Conservation (phyloP, 2,797 vertebrate species). For the Gymnothorax reevesii region DNA sequence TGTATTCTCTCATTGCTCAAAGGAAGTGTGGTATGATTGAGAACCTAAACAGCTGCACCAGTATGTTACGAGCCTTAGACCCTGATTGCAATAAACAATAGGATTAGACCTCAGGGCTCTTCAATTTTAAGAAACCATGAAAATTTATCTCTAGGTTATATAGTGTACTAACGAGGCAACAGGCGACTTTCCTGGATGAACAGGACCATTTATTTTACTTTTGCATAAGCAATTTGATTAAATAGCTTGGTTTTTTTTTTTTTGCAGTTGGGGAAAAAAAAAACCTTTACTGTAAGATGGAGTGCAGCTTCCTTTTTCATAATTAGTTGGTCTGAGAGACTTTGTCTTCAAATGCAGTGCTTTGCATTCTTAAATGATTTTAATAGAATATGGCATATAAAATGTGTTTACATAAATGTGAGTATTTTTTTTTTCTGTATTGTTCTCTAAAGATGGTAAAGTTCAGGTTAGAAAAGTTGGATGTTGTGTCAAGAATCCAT, state of each 20-base stretch:
- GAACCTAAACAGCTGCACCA: not conserved
- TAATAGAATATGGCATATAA: conserved; percentile 52
- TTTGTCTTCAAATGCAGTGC: conserved; percentile 56
- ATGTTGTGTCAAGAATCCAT: conserved; percentile 19
- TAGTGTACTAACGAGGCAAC: conserved; percentile 3
- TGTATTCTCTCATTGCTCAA: conserved; percentile 18
- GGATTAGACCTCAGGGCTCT: conserved; percentile 19
- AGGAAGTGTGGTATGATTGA: not conserved
- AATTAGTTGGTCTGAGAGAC: conserved; percentile 61
- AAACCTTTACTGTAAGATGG: conserved; percentile 24
- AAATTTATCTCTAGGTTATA: conserved; percentile 4
- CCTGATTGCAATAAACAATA: conserved; percentile 16
- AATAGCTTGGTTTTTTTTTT: conserved; percentile 37
- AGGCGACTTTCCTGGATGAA: not conserved
- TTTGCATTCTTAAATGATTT: conserved; percentile 64
- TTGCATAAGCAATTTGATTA: conserved; percentile 46
- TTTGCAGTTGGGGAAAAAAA: conserved; percentile 44
- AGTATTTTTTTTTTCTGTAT: conserved; percentile 49
- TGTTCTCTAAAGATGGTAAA: conserved; percentile 65
- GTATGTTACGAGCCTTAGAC: not conserved
- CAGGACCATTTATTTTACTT: conserved; percentile 1
- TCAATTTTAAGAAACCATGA: not conserved
- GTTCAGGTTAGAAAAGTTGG: conserved; percentile 53
- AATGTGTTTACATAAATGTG: conserved; percentile 63
- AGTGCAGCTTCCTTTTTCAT: conserved; percentile 37